Evolutionary conservation across 2,797 vertebrate species (phyloP).

Genomic region (Acanthopagrus latus): DNA sequence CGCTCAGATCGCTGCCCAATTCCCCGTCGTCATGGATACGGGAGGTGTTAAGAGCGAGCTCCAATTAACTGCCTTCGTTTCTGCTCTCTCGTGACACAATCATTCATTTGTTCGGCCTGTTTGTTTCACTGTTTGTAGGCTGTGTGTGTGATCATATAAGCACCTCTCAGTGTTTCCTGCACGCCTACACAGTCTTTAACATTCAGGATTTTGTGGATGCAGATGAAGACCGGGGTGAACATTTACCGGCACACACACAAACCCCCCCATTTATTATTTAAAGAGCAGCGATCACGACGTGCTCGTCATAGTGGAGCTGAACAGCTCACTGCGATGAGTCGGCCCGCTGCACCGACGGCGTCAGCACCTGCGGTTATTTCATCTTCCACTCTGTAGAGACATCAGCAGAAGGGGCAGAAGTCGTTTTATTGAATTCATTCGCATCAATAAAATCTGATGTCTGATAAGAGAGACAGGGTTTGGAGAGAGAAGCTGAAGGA

Average conservation of each 20-base stretch:
- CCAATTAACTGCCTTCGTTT: conserved; percentile 20
- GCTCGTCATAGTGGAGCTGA: not conserved
- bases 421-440: not conserved
- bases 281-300: conserved; percentile 55
- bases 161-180: not conserved
- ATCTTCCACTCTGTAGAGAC: not conserved
- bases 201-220: conserved; percentile 10
- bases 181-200: not conserved
- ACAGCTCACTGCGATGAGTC: conserved; percentile 45
- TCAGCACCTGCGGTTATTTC: conserved; percentile 6
- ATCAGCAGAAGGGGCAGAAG: not conserved
- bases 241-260: not conserved
- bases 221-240: not conserved
- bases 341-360: conserved; percentile 24
- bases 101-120: not conserved
- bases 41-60: conserved; percentile 1
- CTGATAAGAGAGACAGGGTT: not conserved
- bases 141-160: not conserved
- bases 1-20: not conserved
- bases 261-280: conserved; percentile 2
- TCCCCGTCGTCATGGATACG: conserved; percentile 23
- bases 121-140: too few relatives aligned
- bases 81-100: not conserved
- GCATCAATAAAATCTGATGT: not conserved
- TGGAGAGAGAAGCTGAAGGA: not conserved